Evolutionary conservation across 1,140 invertebrate species (phyloP).

Genomic region (Ganaspis sp.): DNA sequence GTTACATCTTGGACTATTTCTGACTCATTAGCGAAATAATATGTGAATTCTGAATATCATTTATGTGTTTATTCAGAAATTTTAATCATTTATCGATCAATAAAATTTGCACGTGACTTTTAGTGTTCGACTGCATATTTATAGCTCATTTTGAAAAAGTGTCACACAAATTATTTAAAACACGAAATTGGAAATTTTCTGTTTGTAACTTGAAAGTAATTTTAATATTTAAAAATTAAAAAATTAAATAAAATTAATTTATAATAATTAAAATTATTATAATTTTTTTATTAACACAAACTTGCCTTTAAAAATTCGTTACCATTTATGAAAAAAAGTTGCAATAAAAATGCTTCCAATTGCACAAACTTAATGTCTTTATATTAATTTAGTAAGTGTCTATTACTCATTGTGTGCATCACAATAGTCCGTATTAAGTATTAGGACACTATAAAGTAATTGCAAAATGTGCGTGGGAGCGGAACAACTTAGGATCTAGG

Average conservation of each 20-base stretch:
- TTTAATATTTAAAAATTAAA: too few species aligned
- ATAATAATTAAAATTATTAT: too few species aligned
- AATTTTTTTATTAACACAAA: too few species aligned
- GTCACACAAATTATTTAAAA: too few species aligned
- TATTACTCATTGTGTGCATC: conserved; percentile 17
- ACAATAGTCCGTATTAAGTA: conserved; percentile 24
- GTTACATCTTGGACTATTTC: neutral
- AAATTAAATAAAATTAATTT: too few species aligned
- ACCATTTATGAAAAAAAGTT: neutral
- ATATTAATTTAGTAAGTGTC: conserved; percentile 5
- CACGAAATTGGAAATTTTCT: too few species aligned
- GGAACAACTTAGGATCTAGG: neutral
- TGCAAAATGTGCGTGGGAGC: conserved; percentile 14
- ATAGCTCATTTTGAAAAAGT: neutral
- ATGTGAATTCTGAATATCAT: neutral
- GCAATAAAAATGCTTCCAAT: neutral
- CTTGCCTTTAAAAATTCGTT: too few species aligned
- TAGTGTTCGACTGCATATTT: neutral
- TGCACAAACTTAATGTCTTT: neutral
- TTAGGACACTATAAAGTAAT: conserved; percentile 21
- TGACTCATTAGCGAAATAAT: neutral
- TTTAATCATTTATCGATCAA: neutral
- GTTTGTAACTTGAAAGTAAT: too few species aligned
- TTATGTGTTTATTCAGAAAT: neutral
- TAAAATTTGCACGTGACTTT: neutral